phyloP scores from a whole-genome alignment of 2,113 vertebrate species.

The Chloroceryle aenea region DNA sequence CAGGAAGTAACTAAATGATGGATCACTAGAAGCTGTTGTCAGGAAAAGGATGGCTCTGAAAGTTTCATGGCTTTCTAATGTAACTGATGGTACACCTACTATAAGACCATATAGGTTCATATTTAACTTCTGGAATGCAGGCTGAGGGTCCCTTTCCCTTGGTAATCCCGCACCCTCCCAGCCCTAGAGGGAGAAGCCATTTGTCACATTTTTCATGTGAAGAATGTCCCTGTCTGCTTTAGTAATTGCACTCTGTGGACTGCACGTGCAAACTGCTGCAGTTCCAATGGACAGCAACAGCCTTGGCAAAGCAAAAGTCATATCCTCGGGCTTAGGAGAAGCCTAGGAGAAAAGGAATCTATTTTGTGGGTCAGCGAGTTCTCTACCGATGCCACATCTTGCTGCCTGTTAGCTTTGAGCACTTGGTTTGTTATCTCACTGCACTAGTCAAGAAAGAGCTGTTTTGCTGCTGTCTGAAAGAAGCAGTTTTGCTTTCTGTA shows the following conservation, averaged over 20 bases:
- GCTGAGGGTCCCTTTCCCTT: neutral
- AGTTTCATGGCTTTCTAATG: neutral
- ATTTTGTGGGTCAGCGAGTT: neutral
- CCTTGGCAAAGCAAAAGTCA: neutral
- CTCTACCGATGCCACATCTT: neutral
- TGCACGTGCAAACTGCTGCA: fast-evolving
- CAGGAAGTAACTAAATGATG: neutral
- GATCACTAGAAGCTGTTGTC: neutral
- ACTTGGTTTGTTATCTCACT: neutral
- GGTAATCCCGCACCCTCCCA: neutral
- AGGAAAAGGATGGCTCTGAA: neutral
- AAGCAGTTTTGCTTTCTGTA: neutral
- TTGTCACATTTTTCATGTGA: neutral
- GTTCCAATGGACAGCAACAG: neutral
- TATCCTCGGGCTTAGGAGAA: neutral
- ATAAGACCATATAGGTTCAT: neutral
- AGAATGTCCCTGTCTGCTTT: neutral
- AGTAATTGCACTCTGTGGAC: neutral
- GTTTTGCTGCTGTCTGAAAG: neutral
- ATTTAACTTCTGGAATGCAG: neutral
- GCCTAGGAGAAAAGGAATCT: neutral
- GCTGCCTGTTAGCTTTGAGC: neutral
- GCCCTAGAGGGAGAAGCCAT: neutral
- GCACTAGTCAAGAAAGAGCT: neutral
- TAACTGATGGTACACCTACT: neutral